These are phyloP conservation scores for Ganaspis brasiliensis DNA, from an alignment of 2,888 invertebrate genomes.

Conservation along the genomic window DNA sequence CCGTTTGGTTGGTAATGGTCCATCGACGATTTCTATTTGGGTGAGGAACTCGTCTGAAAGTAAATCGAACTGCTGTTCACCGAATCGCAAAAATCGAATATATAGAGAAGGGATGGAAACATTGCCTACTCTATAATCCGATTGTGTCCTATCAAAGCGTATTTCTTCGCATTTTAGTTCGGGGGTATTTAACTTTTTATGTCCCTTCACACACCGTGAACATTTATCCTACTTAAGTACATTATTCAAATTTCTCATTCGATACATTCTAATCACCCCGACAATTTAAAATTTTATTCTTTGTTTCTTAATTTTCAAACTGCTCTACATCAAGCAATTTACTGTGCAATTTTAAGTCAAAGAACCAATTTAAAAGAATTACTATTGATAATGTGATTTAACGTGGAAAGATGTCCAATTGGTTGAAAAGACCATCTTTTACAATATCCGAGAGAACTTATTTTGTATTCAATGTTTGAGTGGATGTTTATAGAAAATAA, in stretches of 20 bases:
- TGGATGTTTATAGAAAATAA: conserved; percentile 40
- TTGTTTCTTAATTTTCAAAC: too few relatives aligned
- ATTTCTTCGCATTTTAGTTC: conserved; percentile 25
- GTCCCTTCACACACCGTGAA: conserved; percentile 1
- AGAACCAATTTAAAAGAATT: too few relatives aligned
- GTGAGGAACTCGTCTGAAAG: conserved; percentile 55
- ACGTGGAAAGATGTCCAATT: too few relatives aligned
- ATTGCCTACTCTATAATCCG: conserved; percentile 46
- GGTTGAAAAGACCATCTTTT: too few relatives aligned
- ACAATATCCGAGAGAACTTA: neutral
- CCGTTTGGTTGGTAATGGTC: conserved; percentile 34
- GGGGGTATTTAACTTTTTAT: conserved; percentile 32
- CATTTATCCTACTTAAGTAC: conserved; percentile 22
- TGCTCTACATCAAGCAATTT: too few relatives aligned
- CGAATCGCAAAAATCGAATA: conserved; percentile 55
- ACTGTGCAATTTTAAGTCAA: too few relatives aligned
- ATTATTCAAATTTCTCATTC: conserved; percentile 13
- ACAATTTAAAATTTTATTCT: too few relatives aligned
- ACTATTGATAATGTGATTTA: too few relatives aligned
- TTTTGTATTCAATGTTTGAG: conserved; percentile 19
- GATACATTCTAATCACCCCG: neutral
- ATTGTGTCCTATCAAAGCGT: conserved; percentile 38
- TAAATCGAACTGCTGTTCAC: conserved; percentile 59
- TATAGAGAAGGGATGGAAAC: conserved; percentile 38
- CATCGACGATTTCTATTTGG: conserved; percentile 54